phyloP scores from a whole-genome alignment of 2,888 invertebrate genomes.

The Microchrysa polita region DNA sequence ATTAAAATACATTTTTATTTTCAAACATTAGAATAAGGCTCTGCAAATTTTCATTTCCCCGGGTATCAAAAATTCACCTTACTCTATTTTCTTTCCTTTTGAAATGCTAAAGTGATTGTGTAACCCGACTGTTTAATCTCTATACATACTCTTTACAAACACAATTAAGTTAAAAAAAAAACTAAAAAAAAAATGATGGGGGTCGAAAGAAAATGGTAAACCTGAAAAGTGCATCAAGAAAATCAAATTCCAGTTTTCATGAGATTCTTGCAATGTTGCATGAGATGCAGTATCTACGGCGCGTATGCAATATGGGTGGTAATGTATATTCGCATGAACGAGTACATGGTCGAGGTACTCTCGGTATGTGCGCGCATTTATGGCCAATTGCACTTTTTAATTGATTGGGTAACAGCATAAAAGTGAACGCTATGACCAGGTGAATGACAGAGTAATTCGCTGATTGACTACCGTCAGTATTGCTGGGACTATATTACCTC shows the following conservation, averaged over 20 bases:
- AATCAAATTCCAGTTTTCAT: background rate
- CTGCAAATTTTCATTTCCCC: too few relatives aligned
- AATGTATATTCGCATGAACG: too few relatives aligned
- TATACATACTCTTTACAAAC: too few relatives aligned
- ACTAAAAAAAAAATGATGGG: background rate
- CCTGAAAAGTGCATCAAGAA: conserved; percentile 6
- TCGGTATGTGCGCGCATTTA: background rate
- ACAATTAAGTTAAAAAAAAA: background rate
- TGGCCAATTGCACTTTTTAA: conserved; percentile 8
- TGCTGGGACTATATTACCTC: background rate
- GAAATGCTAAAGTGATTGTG: too few relatives aligned
- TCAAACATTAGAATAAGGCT: too few relatives aligned
- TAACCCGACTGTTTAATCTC: too few relatives aligned
- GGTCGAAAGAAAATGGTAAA: background rate
- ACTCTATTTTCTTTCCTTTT: too few relatives aligned
- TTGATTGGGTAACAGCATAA: background rate
- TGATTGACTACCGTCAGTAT: conserved; percentile 5
- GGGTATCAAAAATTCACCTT: too few relatives aligned
- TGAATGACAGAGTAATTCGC: background rate
- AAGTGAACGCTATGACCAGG: background rate
- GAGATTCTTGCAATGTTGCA: background rate
- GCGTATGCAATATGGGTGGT: too few relatives aligned
- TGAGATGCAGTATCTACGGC: too few relatives aligned
- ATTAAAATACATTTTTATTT: too few relatives aligned
- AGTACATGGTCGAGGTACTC: too few relatives aligned